phyloP scores from a whole-genome alignment of 2,113 vertebrate genomes.

The Mesoclemmys tuberculata region DNA sequence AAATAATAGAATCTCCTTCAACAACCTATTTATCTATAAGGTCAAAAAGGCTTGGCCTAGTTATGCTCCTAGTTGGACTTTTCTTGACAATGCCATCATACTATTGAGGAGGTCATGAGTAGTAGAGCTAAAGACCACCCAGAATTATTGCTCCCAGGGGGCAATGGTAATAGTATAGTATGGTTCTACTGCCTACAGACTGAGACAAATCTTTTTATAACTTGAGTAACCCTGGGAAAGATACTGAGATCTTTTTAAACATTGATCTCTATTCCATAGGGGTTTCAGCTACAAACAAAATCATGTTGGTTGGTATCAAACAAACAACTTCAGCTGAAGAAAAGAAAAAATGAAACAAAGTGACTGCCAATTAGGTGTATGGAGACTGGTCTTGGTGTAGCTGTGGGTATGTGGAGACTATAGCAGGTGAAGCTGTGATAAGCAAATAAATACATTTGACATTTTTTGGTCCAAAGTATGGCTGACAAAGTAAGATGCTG shows the following conservation, averaged over 20 bases:
- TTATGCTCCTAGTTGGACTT: conserved; percentile 36
- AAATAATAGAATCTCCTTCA: conserved; percentile 67
- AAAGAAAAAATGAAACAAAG: neutral
- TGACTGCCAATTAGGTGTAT: accelerated
- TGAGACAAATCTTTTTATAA: conserved; percentile 30
- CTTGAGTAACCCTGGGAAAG: conserved; percentile 38
- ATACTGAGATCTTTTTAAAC: neutral
- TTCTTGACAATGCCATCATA: conserved; percentile 36
- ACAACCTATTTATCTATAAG: conserved; percentile 66
- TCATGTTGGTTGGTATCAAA: neutral
- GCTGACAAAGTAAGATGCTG: neutral
- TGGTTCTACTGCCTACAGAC: conserved; percentile 41
- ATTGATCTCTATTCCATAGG: conserved; percentile 26
- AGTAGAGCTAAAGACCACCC: conserved; percentile 62
- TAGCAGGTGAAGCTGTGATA: neutral
- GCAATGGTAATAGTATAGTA: neutral
- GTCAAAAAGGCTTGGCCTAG: conserved; percentile 60
- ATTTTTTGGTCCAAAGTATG: neutral
- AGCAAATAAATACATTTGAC: neutral
- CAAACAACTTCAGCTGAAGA: neutral
- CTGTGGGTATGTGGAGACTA: accelerated
- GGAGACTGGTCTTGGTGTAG: neutral
- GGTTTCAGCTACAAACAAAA: neutral
- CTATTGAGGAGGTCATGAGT: conserved; percentile 6
- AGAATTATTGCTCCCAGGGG: conserved; percentile 47